Percentiles rank a stretch among this genome's conserved stretches.
These are phyloP conservation scores for Phymatocera aterrima DNA, from an alignment of 2,888 invertebrate species.

Conservation along the genomic window DNA sequence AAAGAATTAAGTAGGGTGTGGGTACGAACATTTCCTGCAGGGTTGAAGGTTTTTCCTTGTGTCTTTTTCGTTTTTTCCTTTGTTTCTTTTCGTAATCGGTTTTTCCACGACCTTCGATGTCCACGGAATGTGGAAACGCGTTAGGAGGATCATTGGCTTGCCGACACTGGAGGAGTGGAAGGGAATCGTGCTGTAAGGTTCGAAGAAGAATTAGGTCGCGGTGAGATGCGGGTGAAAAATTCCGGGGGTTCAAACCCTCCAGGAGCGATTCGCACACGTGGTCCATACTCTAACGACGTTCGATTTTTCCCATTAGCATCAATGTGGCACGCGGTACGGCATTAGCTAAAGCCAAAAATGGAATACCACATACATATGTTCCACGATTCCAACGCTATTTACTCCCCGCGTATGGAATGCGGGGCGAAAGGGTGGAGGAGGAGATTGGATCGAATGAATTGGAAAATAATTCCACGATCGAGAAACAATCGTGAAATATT, in stretches of 20 bases:
- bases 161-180: too few species aligned
- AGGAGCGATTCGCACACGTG: background rate
- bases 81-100: background rate
- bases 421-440: background rate
- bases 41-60: conserved; percentile 3
- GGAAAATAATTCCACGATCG: conserved; percentile 19
- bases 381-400: background rate
- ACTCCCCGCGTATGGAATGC: background rate
- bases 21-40: background rate
- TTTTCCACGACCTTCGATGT: background rate
- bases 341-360: conserved; percentile 25
- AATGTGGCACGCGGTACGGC: background rate
- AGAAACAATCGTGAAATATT: background rate
- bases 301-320: conserved; percentile 30
- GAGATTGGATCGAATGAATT: background rate
- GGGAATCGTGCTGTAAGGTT: background rate
- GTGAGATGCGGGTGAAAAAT: background rate
- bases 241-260: background rate
- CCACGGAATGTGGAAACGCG: conserved; percentile 6
- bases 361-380: background rate
- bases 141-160: background rate
- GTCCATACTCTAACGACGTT: background rate
- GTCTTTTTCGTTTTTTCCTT: background rate
- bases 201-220: too few species aligned
- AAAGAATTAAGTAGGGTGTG: conserved; percentile 5